Evolutionary conservation across 2,888 invertebrate genomes (phyloP).

Genomic region (Tipula unca): DNA sequence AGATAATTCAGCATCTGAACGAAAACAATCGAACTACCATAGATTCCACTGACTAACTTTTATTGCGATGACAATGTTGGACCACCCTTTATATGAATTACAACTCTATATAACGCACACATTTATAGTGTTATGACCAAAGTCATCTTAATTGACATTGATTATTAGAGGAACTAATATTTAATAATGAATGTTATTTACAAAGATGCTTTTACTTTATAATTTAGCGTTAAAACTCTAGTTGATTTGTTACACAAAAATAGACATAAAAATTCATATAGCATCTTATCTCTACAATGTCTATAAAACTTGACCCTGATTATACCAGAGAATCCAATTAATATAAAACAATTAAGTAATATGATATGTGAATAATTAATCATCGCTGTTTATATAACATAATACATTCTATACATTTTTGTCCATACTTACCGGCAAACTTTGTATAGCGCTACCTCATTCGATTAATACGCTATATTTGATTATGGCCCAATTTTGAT

Average conservation of each 20-base stretch:
- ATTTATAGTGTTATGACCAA: neutral
- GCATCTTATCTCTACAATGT: neutral
- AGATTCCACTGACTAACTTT: no score
- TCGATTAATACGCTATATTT: no score
- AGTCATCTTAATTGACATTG: slow-evolving; percentile 3
- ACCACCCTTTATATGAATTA: no score
- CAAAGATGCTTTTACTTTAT: neutral
- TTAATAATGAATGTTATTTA: no score
- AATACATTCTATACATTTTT: neutral
- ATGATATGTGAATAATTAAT: neutral
- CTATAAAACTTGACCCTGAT: neutral
- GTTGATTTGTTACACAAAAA: neutral
- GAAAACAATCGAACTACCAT: no score
- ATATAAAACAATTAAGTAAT: neutral
- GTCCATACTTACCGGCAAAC: neutral
- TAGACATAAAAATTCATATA: neutral
- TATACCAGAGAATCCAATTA: neutral
- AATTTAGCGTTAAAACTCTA: neutral
- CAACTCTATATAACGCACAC: neutral
- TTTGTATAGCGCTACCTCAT: neutral
- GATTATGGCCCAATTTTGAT: no score
- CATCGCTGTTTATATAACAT: neutral
- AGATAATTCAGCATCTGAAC: no score
- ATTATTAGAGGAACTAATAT: neutral
- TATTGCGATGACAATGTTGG: no score